Evolutionary conservation across 2,797 vertebrate genomes (phyloP), one percentile per base, ranked within the genome.

Genomic region (Brachymystax lenok): DNA sequence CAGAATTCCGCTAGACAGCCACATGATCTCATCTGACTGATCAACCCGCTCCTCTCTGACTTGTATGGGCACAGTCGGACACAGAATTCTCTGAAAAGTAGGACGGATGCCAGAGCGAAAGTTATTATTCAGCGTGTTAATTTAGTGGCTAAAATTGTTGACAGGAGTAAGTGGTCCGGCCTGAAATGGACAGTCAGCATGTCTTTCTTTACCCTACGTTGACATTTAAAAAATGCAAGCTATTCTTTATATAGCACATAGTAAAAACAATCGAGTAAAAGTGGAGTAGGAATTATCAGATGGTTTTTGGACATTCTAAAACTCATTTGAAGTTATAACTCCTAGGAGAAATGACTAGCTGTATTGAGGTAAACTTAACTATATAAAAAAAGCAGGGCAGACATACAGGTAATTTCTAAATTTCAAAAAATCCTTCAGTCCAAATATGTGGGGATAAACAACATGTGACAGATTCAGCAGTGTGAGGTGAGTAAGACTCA

Each of bases 91-190:
- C 17, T 12, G 35, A 30, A 12, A 40, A 40, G 17, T 46, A 70
- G 4, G 35, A 70, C 1, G 35, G 17, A 21, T 13, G 16, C 19
- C 35, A 70, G 19, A n/a, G 54, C 3, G 17, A 4, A 13, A 50
- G 28, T 50, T 51, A 27, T 70, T 46, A 51, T n/a, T 70, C 40
- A 70, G n/a, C 40, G 12, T 13, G 69, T 70, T 24, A 10, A 24
- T 70, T 70, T 50, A 46, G 68, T n/a, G 68, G 68, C 30, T 69
- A 19, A 69, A 70, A 21, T 50, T 13, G 68, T 70, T 50, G 68
- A 40, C 35, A n/a, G 68, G 21, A 17, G 30, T 3, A 68, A 69
- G 61, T 27, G 35, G 10, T 50, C 33, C 0, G 35, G 40, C 5
- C 35, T 40, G 68, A 10, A 69, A 69, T 4, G 33, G 33, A 10